Evolutionary conservation across 1,140 invertebrate species (phyloP).

Genomic region (Trichonephila clavipes): DNA sequence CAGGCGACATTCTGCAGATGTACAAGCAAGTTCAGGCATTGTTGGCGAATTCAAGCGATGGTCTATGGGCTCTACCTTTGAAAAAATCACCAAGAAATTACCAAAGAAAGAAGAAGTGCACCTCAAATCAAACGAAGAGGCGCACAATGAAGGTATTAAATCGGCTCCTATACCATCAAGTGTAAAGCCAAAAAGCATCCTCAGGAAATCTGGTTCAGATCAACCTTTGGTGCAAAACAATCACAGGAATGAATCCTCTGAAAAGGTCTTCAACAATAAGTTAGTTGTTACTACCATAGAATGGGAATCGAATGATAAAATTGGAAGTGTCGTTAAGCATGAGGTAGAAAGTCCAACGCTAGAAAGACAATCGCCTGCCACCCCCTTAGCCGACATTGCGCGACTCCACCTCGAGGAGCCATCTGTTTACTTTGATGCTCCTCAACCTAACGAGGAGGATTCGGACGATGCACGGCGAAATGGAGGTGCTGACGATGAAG

Average conservation of each 20-base stretch:
- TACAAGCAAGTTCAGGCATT: constrained; percentile 15
- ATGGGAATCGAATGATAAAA: constrained; percentile 56
- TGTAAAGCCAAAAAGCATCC: constrained; percentile 54
- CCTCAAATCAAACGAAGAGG: constrained; percentile 29
- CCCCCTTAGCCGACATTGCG: constrained; percentile 46
- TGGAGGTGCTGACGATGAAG: constrained; percentile 57
- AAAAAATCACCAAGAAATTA: constrained; percentile 42
- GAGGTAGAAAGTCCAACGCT: constrained; percentile 64
- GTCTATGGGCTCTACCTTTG: constrained; percentile 64
- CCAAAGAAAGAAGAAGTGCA: constrained; percentile 1
- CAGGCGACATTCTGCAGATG: constrained; percentile 63
- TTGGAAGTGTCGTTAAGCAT: constrained; percentile 57
- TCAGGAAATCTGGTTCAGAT: constrained; percentile 68
- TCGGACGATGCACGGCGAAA: constrained; percentile 62
- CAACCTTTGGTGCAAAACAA: constrained; percentile 51
- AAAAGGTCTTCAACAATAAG: constrained; percentile 45
- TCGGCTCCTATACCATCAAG: constrained; percentile 61
- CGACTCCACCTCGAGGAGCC: constrained; percentile 59
- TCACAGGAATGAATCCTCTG: background rate
- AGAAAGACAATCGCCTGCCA: constrained; percentile 59
- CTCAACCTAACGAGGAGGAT: constrained; percentile 65
- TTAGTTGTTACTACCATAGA: constrained; percentile 65
- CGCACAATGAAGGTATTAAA: constrained; percentile 66
- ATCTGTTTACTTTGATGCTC: constrained; percentile 75
- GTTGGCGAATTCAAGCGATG: constrained; percentile 50